A percentile compares a stretch with the other conserved stretches of the same genome.
Evolutionary conservation across 2,113 vertebrate genomes (phyloP).

Genomic region (Clarias gariepinus): DNA sequence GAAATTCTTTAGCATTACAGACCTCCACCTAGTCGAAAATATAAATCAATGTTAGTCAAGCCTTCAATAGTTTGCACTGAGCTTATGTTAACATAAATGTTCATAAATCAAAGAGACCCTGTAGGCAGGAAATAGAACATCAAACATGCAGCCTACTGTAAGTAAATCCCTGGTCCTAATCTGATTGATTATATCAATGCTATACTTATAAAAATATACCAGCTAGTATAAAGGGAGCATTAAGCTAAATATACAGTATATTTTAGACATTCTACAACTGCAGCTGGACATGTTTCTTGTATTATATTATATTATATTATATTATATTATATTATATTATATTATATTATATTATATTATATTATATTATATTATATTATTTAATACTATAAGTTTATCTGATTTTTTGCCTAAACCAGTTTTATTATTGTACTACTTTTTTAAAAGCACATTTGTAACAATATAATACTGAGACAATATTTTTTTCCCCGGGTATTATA

Average conservation of each 20-base stretch:
- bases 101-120: slow-evolving; percentile 70
- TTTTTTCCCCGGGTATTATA: background rate
- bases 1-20: background rate
- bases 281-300: background rate
- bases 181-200: background rate
- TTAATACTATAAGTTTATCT: background rate
- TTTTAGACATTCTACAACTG: background rate
- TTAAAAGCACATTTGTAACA: background rate
- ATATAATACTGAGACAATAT: too few relatives aligned
- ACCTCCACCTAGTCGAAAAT: background rate
- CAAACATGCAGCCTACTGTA: slow-evolving; percentile 56
- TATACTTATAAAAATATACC: background rate
- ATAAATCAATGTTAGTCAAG: background rate
- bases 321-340: too few relatives aligned
- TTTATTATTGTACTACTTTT: background rate
- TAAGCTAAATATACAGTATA: background rate
- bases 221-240: background rate
- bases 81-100: slow-evolving; percentile 70
- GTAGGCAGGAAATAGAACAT: slow-evolving; percentile 59
- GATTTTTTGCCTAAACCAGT: background rate
- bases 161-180: background rate
- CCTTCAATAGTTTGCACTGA: slow-evolving; percentile 6
- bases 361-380: too few relatives aligned
- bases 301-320: too few relatives aligned
- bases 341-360: too few relatives aligned